Evolutionary conservation across 92 coral and sea anemone species (phyloP).

Genomic region (Isaurus tuberculatus): DNA sequence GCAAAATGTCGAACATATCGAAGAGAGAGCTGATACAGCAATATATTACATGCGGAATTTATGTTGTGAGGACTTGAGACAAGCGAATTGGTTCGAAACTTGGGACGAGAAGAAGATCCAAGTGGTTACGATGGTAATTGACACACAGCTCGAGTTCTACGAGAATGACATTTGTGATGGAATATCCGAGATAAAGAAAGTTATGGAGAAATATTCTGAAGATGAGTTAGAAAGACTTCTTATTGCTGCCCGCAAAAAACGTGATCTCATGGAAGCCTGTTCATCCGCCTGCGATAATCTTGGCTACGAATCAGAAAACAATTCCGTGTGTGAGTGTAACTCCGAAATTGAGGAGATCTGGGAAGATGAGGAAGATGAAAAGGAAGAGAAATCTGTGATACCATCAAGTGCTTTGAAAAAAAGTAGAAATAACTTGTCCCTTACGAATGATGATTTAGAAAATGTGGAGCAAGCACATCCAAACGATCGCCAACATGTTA

Average conservation of each 20-base stretch:
- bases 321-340: neutral
- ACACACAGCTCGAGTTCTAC: conserved; percentile 63
- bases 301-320: conserved; percentile 15
- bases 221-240: conserved; percentile 64
- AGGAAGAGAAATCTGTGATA: neutral
- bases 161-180: conserved; percentile 93
- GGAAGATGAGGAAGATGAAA: neutral
- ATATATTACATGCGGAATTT: conserved; percentile 83
- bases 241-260: conserved; percentile 26
- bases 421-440: neutral
- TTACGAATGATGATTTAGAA: neutral
- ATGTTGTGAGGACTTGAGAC: conserved; percentile 87
- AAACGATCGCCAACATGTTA: neutral
- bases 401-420: neutral
- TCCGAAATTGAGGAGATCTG: neutral
- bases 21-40: conserved; percentile 78
- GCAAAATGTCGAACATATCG: conserved; percentile 72
- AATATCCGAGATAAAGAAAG: conserved; percentile 68
- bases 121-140: conserved; percentile 68
- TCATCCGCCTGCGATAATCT: neutral
- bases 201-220: conserved; percentile 65
- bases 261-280: conserved; percentile 32
- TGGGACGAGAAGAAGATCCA: conserved; percentile 67
- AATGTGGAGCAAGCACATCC: neutral
- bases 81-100: conserved; percentile 79